Evolutionary conservation across 2,888 invertebrate genomes (phyloP).

Genomic region (Leptopterna dolabrata): DNA sequence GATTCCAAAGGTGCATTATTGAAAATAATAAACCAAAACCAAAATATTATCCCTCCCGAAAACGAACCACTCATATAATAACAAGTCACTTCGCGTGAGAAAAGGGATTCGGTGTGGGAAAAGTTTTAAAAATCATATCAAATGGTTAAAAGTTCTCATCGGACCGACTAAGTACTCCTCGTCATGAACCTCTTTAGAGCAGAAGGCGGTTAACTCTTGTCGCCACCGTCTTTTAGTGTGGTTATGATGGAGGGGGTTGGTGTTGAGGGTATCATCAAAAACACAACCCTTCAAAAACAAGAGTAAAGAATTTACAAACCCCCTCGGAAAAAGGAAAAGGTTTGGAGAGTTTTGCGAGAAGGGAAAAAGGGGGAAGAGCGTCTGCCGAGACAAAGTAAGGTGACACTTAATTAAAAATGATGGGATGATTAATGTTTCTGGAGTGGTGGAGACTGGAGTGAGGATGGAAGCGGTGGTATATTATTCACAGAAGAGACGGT

Average conservation of each 20-base stretch:
- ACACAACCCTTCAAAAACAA: conserved; percentile 38
- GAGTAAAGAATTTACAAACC: conserved; percentile 46
- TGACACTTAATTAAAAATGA: conserved; percentile 56
- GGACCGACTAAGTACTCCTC: conserved; percentile 24
- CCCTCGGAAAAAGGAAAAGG: conserved; percentile 23
- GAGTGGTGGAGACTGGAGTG: conserved; percentile 14
- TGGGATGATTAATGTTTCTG: conserved; percentile 55
- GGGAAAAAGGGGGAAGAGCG: neutral
- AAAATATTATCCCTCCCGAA: neutral
- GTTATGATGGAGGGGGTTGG: too few species aligned
- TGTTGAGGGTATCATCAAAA: conserved; percentile 39
- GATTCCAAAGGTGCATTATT: too few species aligned
- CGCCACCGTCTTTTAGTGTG: neutral
- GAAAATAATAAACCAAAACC: too few species aligned
- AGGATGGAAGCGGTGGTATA: conserved; percentile 20
- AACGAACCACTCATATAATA: neutral
- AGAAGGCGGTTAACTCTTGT: conserved; percentile 34
- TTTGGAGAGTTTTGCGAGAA: neutral
- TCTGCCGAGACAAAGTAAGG: conserved; percentile 45
- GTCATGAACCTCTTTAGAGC: conserved; percentile 17
- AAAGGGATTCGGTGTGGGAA: neutral
- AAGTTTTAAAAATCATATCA: neutral
- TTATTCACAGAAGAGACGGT: conserved; percentile 48
- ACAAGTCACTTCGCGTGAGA: neutral
- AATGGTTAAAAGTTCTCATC: conserved; percentile 42